Conservation (phyloP, 2,797 vertebrate species). For the Neosalanx taihuensis region DNA sequence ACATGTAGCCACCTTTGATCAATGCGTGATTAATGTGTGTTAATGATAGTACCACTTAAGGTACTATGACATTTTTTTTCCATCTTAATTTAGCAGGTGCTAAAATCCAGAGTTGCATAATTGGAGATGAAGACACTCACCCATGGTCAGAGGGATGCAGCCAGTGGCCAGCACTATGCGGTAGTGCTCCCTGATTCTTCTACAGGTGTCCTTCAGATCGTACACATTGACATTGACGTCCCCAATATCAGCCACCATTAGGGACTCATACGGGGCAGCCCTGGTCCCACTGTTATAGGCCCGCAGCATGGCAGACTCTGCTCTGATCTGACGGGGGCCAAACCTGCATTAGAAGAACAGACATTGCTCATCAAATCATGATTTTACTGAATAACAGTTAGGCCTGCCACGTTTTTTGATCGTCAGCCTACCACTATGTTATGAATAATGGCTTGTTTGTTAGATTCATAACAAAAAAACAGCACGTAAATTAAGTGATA, state of each 20-base stretch:
- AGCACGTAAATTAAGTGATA: background rate
- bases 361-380: background rate
- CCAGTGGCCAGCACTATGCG: constrained; percentile 66
- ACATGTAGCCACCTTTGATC: background rate
- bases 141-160: constrained; percentile 88
- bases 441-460: background rate
- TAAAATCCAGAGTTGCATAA: too few species aligned
- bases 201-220: constrained; percentile 86
- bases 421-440: too few species aligned
- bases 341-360: constrained; percentile 71
- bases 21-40: background rate
- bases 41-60: too few species aligned
- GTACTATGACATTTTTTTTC: too few species aligned
- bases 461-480: background rate
- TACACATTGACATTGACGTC: constrained; percentile 87
- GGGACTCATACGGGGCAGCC: constrained; percentile 83
- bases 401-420: background rate
- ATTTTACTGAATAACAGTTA: background rate
- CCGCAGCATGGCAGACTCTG: constrained; percentile 81
- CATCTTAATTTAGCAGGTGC: too few species aligned
- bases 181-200: constrained; percentile 78
- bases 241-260: constrained; percentile 86
- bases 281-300: constrained; percentile 74
- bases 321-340: constrained; percentile 85
- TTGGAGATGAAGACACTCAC: constrained; percentile 62